A percentile compares a stretch with the other conserved stretches of the same genome.
phyloP scores from a whole-genome alignment of 2,797 vertebrate species.

The Squalus acanthias region DNA sequence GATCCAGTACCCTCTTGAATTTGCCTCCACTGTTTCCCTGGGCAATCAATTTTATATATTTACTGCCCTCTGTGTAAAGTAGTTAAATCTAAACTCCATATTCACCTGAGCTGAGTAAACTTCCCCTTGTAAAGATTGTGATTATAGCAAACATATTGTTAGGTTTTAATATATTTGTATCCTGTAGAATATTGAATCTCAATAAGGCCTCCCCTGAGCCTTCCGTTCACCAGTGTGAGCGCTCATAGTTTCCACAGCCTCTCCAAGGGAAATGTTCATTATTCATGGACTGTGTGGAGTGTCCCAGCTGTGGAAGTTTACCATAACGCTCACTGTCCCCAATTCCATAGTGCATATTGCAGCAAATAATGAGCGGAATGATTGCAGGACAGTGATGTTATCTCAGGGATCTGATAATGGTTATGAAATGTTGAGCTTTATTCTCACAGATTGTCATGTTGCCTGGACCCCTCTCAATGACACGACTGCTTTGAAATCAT shows the following conservation, averaged over 20 bases:
- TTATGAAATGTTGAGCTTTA: not conserved
- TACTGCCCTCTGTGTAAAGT: not conserved
- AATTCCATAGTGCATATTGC: not conserved
- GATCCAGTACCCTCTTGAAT: not conserved
- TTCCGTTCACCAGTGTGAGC: not conserved
- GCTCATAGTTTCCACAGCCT: not conserved
- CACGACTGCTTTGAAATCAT: not conserved
- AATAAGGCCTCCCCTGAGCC: not conserved
- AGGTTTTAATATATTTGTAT: not conserved
- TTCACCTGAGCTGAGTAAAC: not conserved
- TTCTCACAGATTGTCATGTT: not conserved
- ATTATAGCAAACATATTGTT: not conserved
- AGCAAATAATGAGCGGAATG: not conserved
- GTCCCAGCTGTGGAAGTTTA: not conserved
- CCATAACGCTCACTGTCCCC: not conserved
- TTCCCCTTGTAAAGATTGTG: not conserved
- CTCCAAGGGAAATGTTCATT: not conserved
- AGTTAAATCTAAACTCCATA: not conserved
- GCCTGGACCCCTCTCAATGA: not conserved
- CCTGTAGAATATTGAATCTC: not conserved
- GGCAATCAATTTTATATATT: not conserved
- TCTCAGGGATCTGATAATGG: not conserved
- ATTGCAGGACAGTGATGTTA: not conserved
- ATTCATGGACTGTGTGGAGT: not conserved
- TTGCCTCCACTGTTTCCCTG: not conserved